These are phyloP conservation scores for Sitta europaea DNA, from an alignment of 2,113 vertebrate species.

Conservation along the genomic window DNA sequence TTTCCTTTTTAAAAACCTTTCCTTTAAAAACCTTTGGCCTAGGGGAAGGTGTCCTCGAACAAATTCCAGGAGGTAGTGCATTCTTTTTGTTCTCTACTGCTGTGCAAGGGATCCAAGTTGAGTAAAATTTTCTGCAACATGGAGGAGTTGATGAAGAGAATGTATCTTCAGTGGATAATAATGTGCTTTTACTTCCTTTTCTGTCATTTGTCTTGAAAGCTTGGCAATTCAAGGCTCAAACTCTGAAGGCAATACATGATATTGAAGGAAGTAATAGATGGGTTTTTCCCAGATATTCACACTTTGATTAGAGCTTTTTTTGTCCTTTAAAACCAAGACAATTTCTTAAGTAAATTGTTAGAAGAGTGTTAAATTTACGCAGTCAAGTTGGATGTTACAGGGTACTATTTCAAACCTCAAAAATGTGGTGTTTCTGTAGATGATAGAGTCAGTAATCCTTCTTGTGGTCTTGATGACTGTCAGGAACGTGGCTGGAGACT, in stretches of 20 bases:
- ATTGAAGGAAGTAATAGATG: background rate
- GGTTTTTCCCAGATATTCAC: background rate
- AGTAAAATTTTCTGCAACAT: background rate
- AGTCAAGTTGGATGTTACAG: background rate
- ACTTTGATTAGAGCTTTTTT: background rate
- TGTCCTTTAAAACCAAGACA: background rate
- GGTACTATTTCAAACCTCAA: background rate
- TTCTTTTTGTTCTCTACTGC: background rate
- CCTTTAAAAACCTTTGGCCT: background rate
- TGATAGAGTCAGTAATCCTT: background rate
- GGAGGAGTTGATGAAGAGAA: background rate
- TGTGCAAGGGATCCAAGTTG: background rate
- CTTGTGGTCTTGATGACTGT: background rate
- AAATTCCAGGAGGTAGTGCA: background rate
- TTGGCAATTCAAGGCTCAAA: background rate
- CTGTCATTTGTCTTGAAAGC: background rate
- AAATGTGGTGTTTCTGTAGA: background rate
- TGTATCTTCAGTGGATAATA: background rate
- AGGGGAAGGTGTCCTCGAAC: background rate
- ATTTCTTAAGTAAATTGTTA: background rate
- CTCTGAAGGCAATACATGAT: background rate
- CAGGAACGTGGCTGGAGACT: background rate
- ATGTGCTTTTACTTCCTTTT: background rate
- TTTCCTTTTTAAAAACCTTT: background rate
- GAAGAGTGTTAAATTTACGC: background rate